Conservation (phyloP, 2,888 invertebrate species). For the Dolichomitus sp. region DNA sequence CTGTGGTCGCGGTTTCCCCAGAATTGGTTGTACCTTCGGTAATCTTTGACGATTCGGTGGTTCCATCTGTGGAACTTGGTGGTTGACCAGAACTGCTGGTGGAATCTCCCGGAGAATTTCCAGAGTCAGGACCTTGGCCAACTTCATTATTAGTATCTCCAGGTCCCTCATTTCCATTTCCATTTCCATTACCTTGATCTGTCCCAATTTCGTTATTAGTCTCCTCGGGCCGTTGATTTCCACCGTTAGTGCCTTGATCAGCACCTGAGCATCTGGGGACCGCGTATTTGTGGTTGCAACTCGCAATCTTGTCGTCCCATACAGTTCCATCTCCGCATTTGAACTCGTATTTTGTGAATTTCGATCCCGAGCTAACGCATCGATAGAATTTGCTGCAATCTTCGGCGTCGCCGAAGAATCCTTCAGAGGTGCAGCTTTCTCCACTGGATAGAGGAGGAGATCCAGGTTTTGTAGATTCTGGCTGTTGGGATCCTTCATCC, state of each 20-base stretch:
- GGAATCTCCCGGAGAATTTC: constrained; percentile 29
- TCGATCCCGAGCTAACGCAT: constrained; percentile 89
- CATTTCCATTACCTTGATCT: not conserved
- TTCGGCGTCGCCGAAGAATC: constrained; percentile 81
- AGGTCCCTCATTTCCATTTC: not conserved
- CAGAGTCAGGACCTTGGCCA: constrained; percentile 19
- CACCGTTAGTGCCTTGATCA: not conserved
- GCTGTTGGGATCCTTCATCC: constrained; percentile 18
- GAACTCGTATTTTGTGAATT: constrained; percentile 87
- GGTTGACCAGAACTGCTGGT: not conserved
- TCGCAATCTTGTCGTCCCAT: constrained; percentile 89
- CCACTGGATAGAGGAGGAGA: constrained; percentile 26
- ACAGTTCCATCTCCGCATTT: constrained; percentile 90
- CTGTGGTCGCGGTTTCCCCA: not conserved
- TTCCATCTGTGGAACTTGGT: not conserved
- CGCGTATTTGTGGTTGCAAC: constrained; percentile 89
- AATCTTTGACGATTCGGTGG: not conserved
- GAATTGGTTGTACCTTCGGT: not conserved
- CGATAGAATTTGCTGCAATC: constrained; percentile 85
- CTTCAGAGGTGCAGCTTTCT: constrained; percentile 37
- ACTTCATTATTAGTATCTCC: constrained; percentile 5
- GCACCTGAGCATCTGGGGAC: constrained; percentile 80
- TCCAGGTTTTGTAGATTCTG: constrained; percentile 26
- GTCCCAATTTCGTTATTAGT: constrained; percentile 13
- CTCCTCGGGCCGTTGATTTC: constrained; percentile 27